phyloP scores from a whole-genome alignment of 2,113 vertebrate species.

The Equus przewalskii region DNA sequence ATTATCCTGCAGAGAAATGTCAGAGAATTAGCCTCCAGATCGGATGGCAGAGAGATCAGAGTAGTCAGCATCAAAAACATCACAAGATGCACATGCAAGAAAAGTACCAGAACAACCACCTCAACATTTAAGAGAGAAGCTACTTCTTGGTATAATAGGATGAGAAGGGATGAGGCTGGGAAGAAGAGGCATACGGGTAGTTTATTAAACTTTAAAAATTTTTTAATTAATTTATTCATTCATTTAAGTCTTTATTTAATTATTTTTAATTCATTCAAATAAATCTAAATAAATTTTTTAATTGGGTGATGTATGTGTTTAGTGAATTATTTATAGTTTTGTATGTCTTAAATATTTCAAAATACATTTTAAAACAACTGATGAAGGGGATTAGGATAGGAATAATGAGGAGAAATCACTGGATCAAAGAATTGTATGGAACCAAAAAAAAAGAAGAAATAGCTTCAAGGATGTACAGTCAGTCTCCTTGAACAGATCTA shows the following conservation, averaged over 20 bases:
- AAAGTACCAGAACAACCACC: neutral
- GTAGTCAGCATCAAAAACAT: neutral
- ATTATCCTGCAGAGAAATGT: neutral
- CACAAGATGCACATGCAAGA: neutral
- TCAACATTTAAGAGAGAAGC: neutral
- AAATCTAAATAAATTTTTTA: slow-evolving; percentile 54
- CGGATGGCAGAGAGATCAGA: neutral
- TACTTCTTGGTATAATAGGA: neutral
- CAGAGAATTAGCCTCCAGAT: neutral
- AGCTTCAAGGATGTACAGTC: neutral
- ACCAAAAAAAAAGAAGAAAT: neutral
- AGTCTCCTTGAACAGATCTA: slow-evolving; percentile 27
- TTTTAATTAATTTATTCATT: neutral
- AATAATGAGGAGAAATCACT: neutral
- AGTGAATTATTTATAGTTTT: neutral
- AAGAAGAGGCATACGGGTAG: neutral
- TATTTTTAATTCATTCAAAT: neutral
- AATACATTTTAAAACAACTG: neutral
- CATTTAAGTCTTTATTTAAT: neutral
- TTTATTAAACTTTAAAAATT: neutral
- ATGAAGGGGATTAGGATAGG: neutral
- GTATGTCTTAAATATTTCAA: slow-evolving; percentile 35
- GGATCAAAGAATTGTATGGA: neutral
- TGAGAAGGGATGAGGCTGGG: neutral
- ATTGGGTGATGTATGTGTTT: neutral